Evolutionary conservation across 2,888 invertebrate genomes (phyloP).

Genomic region (Hedychridium roseum): DNA sequence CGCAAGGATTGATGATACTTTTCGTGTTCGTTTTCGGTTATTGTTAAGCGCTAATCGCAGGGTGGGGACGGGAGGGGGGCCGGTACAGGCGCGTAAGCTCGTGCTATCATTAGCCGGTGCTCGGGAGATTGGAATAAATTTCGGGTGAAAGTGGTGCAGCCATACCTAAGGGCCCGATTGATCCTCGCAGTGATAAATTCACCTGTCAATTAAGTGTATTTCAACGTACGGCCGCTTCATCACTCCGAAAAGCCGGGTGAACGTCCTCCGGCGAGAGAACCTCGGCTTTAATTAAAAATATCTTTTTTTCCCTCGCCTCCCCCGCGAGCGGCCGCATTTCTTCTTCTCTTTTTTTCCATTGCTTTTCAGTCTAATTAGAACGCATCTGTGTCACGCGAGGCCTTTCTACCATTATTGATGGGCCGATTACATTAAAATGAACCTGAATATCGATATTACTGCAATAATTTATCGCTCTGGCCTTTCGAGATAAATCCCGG

Average conservation of each 20-base stretch:
- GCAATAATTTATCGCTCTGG: too few relatives aligned
- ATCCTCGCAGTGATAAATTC: constrained; percentile 33
- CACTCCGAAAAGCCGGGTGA: constrained; percentile 8
- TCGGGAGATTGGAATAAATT: constrained; percentile 32
- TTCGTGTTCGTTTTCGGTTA: constrained; percentile 29
- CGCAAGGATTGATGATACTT: constrained; percentile 30
- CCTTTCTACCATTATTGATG: too few relatives aligned
- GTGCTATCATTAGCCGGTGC: constrained; percentile 26
- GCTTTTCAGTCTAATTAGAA: too few relatives aligned
- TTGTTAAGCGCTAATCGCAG: constrained; percentile 34
- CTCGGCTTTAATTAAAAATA: constrained; percentile 26
- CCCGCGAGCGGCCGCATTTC: not conserved
- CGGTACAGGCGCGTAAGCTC: too few relatives aligned
- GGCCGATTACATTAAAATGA: too few relatives aligned
- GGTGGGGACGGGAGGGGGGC: constrained; percentile 8
- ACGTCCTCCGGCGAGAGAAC: not conserved
- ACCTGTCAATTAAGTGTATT: constrained; percentile 38
- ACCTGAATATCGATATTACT: too few relatives aligned
- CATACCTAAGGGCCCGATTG: constrained; percentile 20
- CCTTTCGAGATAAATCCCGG: too few relatives aligned
- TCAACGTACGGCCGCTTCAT: constrained; percentile 15
- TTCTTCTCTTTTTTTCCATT: not conserved
- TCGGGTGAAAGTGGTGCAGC: constrained; percentile 33
- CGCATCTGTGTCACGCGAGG: too few relatives aligned
- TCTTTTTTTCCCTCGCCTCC: not conserved